Evolutionary conservation across 1,140 invertebrate species (phyloP).

Genomic region (Pristionchus pacificus): DNA sequence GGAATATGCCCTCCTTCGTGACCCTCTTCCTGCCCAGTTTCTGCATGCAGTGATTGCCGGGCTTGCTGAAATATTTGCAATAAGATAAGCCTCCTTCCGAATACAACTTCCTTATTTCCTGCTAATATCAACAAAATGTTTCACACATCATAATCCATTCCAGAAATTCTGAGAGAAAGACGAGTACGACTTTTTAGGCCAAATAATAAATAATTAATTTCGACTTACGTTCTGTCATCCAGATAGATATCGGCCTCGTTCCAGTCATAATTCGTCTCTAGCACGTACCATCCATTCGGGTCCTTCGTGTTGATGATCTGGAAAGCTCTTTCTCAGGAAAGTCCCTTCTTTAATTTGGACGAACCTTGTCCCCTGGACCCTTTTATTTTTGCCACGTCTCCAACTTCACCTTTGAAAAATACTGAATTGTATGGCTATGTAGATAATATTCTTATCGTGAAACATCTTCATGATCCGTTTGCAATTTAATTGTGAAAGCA

Average conservation of each 20-base stretch:
- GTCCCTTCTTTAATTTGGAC: too few species aligned
- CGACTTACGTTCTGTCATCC: slow-evolving; percentile 18
- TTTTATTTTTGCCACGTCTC: too few species aligned
- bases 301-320: slow-evolving; percentile 17
- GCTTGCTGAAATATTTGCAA: slow-evolving; percentile 57
- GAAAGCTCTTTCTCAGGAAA: background rate
- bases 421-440: too few species aligned
- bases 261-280: slow-evolving; percentile 29
- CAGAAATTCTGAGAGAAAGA: background rate
- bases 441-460: too few species aligned
- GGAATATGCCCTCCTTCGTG: slow-evolving; percentile 10
- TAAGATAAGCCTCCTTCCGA: background rate
- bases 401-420: too few species aligned
- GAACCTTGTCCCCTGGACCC: too few species aligned
- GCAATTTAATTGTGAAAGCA: background rate
- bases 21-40: slow-evolving; percentile 17
- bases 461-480: background rate
- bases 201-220: background rate
- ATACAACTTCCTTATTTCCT: background rate
- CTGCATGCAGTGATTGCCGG: slow-evolving; percentile 57
- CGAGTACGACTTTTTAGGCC: background rate
- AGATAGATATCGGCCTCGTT: slow-evolving; percentile 20
- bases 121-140: background rate
- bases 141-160: background rate
- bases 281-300: slow-evolving; percentile 22